phyloP scores from a whole-genome alignment of 2,888 invertebrate genomes.

The Dorcus parallelipipedus region DNA sequence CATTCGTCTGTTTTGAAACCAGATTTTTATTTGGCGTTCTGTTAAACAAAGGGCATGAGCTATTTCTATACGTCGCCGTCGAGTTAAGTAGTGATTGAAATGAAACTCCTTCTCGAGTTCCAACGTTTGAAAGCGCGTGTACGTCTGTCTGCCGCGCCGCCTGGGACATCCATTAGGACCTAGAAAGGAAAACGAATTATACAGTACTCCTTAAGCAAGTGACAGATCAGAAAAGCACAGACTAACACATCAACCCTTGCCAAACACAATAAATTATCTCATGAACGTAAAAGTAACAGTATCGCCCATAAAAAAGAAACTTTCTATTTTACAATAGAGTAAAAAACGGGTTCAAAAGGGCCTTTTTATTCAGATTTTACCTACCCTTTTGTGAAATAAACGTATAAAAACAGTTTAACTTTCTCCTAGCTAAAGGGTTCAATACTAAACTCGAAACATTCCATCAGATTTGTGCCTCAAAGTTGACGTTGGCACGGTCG shows the following conservation, averaged over 20 bases:
- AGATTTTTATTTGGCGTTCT: conserved; percentile 95
- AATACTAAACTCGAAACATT: conserved; percentile 9
- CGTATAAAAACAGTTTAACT: conserved; percentile 29
- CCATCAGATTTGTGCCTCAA: conserved; percentile 16
- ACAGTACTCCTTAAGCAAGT: not conserved
- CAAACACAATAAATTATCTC: conserved; percentile 20
- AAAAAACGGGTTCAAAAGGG: not conserved
- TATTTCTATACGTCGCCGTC: conserved; percentile 94
- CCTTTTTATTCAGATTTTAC: not conserved
- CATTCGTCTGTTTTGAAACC: conserved; percentile 97
- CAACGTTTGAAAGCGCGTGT: conserved; percentile 96
- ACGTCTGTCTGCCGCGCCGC: conserved; percentile 93
- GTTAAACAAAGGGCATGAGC: conserved; percentile 94
- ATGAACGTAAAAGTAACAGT: conserved; percentile 30
- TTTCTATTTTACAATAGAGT: conserved; percentile 34
- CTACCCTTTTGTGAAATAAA: conserved; percentile 5
- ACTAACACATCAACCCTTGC: conserved; percentile 10
- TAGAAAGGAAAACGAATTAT: conserved; percentile 53
- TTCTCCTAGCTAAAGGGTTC: conserved; percentile 34
- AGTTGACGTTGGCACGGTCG: conserved; percentile 31
- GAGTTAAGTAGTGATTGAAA: conserved; percentile 95
- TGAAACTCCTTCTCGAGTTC: conserved; percentile 98
- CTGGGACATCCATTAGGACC: conserved; percentile 95
- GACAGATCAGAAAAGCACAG: not conserved
- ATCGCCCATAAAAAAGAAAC: conserved; percentile 26